Base-by-base conservation (phyloP, 2,113 vertebrate species). In the Sinosuthora webbiana region DNA sequence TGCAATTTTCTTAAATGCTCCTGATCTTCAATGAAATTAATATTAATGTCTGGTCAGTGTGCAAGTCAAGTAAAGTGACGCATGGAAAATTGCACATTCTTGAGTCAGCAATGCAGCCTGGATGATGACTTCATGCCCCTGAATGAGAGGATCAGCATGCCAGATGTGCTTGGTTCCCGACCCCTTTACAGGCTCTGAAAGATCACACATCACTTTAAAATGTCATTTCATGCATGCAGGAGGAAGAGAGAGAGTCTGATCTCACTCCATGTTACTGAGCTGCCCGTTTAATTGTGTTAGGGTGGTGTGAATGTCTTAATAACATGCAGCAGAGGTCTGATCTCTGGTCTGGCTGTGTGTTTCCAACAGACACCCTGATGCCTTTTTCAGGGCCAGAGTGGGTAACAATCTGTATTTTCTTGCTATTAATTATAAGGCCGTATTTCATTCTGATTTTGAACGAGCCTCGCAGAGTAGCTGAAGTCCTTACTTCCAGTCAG, bases 61-160 rank as follows among this genome's bases (percentile, higher is more conserved):
- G 78, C 57, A 70, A 90, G 62, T 89, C 79, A 39, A 47, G 68
- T 30, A 4, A 71, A 95, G 65, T 19, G 39, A 86, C 30, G 77
- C 3, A 17, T 89, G 92, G 94, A 95, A 91, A 93, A 84, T 80
- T 60, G 89, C 74, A 91, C 17, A 33, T 88, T 87, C 76, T 79
- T 45, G 68, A 64, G 49, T 93, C 53, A 64, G 92, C 93, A 96
- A 75, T 22, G 65, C 49, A 33, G 45, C n/a, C 56, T 2, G 2
- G 74, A 76, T 78, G 62, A 71, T 97, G 93, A 95, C 83, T 94
- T 95, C 90, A 96, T 84, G 76, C n/a, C 79, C 85, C 69, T 73
- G 95, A 47, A 71, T 6, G 60, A 57, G 83, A 45, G 67, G 62
- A 63, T 50, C 42, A 13, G 71, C 33, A 1, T 55, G 93, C 96